These are phyloP conservation scores for Pandion haliaetus DNA, from an alignment of 2,113 vertebrate species.

Conservation along the genomic window DNA sequence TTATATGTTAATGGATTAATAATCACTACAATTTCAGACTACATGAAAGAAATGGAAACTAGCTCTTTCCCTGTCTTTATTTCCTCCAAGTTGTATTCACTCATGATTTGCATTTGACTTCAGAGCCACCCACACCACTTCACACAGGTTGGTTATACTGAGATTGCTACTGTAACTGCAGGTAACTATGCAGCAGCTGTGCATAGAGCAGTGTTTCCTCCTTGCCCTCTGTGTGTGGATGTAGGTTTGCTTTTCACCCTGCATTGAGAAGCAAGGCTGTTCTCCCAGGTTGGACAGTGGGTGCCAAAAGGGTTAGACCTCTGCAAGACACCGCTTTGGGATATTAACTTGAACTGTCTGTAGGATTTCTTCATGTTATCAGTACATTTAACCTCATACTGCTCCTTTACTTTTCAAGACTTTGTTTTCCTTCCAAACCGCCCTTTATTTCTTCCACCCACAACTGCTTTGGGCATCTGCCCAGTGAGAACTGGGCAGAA, in stretches of 20 bases:
- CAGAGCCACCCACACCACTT: neutral
- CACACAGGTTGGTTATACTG: neutral
- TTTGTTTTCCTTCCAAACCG: neutral
- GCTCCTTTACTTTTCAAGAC: neutral
- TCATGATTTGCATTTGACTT: neutral
- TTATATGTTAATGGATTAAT: neutral
- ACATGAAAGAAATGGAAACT: neutral
- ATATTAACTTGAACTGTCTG: neutral
- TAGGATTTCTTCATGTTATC: neutral
- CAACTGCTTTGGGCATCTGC: neutral
- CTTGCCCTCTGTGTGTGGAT: fast-evolving
- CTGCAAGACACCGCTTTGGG: neutral
- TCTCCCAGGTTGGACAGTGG: neutral
- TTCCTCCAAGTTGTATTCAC: neutral
- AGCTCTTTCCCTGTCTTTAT: neutral
- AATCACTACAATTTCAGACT: neutral
- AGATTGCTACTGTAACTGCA: neutral
- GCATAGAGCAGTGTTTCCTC: neutral
- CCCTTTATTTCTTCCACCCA: neutral
- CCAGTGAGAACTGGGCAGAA: neutral
- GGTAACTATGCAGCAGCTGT: neutral
- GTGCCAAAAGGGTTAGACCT: neutral
- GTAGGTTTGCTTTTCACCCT: neutral
- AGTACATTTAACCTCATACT: neutral
- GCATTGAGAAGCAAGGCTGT: neutral